Conservation (phyloP, 2,888 invertebrate species). For the Pegoplata infirma region DNA sequence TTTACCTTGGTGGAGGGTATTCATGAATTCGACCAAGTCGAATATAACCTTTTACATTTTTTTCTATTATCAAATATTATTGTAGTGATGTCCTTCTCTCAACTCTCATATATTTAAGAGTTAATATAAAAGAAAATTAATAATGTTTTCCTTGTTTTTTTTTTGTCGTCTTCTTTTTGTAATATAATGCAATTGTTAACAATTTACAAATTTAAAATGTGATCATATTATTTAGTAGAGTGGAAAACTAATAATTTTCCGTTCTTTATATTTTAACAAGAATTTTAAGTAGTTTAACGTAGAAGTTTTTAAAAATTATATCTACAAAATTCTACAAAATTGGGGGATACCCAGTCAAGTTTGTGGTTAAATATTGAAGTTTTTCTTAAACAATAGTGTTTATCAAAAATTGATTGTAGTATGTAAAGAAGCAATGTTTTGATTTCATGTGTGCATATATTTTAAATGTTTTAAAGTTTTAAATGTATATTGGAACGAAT, state of each 20-base stretch:
- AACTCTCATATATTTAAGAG: constrained; percentile 42
- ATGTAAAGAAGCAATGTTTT: no score
- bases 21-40: no score
- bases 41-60: no score
- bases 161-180: constrained; percentile 1
- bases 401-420: no score
- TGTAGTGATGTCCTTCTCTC: constrained; percentile 11
- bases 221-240: constrained; percentile 52
- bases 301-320: constrained; percentile 11
- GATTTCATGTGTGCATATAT: no score
- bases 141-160: constrained; percentile 17
- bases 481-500: no score
- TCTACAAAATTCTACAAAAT: not conserved
- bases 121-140: constrained; percentile 60
- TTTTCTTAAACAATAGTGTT: no score
- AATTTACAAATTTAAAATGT: constrained; percentile 51
- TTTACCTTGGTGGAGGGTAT: no score
- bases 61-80: not conserved
- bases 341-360: no score
- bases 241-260: constrained; percentile 56
- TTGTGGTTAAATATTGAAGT: no score
- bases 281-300: constrained; percentile 16
- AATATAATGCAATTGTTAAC: constrained; percentile 55
- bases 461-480: no score
- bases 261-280: constrained; percentile 44